phyloP scores from a whole-genome alignment of 2,888 invertebrate species.

The Phortica okadai region DNA sequence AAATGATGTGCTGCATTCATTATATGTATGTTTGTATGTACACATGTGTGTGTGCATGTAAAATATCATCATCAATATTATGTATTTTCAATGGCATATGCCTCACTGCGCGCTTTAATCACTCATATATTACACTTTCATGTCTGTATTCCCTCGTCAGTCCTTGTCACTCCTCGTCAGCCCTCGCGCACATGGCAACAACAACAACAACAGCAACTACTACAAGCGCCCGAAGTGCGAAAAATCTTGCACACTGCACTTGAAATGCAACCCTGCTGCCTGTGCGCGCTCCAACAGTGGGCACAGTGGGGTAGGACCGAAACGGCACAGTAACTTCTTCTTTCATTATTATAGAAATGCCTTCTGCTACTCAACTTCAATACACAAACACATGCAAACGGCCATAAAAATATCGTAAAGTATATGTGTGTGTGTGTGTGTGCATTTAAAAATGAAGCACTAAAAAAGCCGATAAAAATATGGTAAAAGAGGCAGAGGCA shows the following conservation, averaged over 20 bases:
- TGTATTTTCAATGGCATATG: conserved; percentile 36
- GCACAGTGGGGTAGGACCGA: conserved; percentile 23
- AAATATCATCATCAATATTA: conserved; percentile 48
- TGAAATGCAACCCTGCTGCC: background rate
- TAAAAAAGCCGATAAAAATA: conserved; percentile 15
- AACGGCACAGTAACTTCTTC: background rate
- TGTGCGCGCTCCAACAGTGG: background rate
- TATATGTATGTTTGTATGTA: background rate
- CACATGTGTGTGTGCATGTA: background rate
- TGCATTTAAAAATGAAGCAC: background rate
- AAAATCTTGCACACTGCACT: background rate
- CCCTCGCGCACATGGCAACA: too few relatives aligned
- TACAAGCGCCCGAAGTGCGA: too few relatives aligned
- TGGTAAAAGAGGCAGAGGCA: background rate
- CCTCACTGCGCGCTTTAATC: conserved; percentile 57
- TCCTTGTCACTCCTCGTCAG: too few relatives aligned
- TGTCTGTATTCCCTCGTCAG: background rate
- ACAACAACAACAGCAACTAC: too few relatives aligned
- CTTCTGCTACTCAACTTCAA: background rate
- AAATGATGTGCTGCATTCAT: background rate
- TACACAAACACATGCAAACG: background rate
- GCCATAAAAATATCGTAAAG: background rate
- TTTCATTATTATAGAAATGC: background rate
- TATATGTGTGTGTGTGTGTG: too few relatives aligned
- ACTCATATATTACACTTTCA: conserved; percentile 8